phyloP scores from a whole-genome alignment of 2,113 vertebrate species.

The Ceuthmochares aereus region DNA sequence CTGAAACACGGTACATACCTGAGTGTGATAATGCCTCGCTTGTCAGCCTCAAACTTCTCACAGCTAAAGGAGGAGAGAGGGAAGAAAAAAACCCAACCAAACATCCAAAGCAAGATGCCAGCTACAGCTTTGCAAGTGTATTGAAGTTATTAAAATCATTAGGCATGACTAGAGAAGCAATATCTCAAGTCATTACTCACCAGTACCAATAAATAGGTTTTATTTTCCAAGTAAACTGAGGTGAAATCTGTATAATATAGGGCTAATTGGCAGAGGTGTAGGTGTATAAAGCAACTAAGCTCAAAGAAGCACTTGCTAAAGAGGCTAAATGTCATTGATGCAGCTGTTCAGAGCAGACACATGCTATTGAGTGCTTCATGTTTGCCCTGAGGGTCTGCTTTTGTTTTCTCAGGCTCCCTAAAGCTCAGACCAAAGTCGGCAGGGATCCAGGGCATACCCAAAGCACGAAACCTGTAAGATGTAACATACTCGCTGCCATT shows the following conservation, averaged over 20 bases:
- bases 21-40: neutral
- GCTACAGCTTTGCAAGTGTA: neutral
- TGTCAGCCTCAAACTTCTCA: neutral
- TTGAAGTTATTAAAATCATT: slow-evolving; percentile 46
- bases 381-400: neutral
- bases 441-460: neutral
- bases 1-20: neutral
- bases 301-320: neutral
- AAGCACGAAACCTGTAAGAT: neutral
- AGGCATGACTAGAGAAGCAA: slow-evolving; percentile 10
- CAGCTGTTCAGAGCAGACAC: neutral
- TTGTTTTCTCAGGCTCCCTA: neutral
- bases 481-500: neutral
- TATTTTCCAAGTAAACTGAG: slow-evolving; percentile 46
- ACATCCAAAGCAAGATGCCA: neutral
- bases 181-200: slow-evolving; percentile 63
- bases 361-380: accelerated
- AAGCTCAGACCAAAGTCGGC: neutral
- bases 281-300: neutral
- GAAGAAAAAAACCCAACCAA: neutral
- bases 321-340: neutral
- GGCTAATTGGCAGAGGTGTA: neutral
- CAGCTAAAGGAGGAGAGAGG: neutral
- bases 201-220: slow-evolving; percentile 19
- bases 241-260: neutral